Base-by-base conservation (phyloP, 2,888 invertebrate species). In the Gasteruption jaculator region DNA sequence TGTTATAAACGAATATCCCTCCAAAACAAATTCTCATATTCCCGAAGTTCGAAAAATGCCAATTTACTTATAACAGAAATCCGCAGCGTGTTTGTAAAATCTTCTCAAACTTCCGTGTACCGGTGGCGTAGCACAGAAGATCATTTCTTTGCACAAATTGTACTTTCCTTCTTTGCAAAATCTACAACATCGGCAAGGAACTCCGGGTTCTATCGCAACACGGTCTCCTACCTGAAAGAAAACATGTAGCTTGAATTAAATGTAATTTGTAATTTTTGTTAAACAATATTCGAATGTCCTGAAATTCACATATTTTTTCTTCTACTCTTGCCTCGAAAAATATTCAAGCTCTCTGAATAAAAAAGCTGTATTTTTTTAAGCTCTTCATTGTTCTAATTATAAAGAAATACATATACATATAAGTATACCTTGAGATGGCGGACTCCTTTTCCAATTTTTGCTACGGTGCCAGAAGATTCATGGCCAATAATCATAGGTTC, bases 81-180 rank as follows among this genome's bases (percentile, higher is more conserved):
- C 90, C 5, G 89, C 90, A 5, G 91, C 86, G 63, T 96, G 96
- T 27, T 84, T 84, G 72, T 91, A 94, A 71, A 81, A 95, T 58
- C 87, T 78, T 32, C 82, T 79, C 18, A 97, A 77, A 68, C 88
- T 93, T 39, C 97, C 97, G 75, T 97, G 83, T 38, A 80, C 74
- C 0, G 96, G 96, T 1, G 96, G 96, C 1, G 95, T 95, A n/a
- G 95, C 95, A 71, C 91, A 91, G 74, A 95, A 96, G 39, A 75
- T 63, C 71, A 96, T 85, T 39, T 89, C 87, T 0, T 80, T 77
- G 55, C 97, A 97, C 29, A 96, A 77, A 73, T 97, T 92, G 74
- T 97, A 97, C 44, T 80, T 77, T 26, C 96, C 96, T 43, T 74
- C 76, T 73, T 91, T 92, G 74, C 96, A 97, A 67, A 80, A 85